These are phyloP conservation scores for Melikaiella ostensackeni DNA, from an alignment of 2,888 invertebrate species.

Conservation along the genomic window DNA sequence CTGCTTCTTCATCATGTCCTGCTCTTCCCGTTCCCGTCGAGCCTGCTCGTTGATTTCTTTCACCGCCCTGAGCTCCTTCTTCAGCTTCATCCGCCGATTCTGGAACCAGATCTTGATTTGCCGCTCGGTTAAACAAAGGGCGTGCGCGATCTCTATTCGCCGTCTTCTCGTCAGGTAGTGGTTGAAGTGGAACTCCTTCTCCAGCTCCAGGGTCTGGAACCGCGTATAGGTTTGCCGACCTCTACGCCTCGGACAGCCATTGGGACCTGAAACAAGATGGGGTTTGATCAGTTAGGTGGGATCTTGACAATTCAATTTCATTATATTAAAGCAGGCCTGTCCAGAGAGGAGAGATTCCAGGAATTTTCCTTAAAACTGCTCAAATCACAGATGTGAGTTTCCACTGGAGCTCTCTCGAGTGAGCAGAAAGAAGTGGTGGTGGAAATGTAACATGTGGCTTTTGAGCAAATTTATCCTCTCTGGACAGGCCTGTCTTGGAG, in stretches of 20 bases:
- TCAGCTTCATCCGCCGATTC: conserved; percentile 97
- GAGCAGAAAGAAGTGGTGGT: no score
- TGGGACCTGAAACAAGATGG: conserved; percentile 86
- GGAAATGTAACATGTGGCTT: no score
- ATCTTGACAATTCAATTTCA: not conserved
- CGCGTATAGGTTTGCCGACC: conserved; percentile 98
- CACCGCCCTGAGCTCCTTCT: conserved; percentile 95
- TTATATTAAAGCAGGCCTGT: no score
- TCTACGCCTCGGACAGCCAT: conserved; percentile 95
- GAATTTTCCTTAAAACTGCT: no score
- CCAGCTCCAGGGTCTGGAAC: conserved; percentile 98
- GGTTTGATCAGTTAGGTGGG: not conserved
- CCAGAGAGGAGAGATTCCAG: no score
- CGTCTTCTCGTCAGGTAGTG: conserved; percentile 97
- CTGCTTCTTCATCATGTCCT: conserved; percentile 94
- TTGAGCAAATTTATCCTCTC: no score
- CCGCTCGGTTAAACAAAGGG: conserved; percentile 95
- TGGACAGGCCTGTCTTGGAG: no score
- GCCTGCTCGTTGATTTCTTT: conserved; percentile 97
- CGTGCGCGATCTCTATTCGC: conserved; percentile 98
- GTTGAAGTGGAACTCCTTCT: conserved; percentile 99
- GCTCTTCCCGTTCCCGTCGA: conserved; percentile 92
- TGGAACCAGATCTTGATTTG: conserved; percentile 99
- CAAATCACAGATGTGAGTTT: no score
- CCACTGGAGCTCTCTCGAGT: no score